Percentiles rank a stretch among this genome's conserved stretches.
Evolutionary conservation across 2,888 invertebrate species (phyloP).

Genomic region (Seira ritae): DNA sequence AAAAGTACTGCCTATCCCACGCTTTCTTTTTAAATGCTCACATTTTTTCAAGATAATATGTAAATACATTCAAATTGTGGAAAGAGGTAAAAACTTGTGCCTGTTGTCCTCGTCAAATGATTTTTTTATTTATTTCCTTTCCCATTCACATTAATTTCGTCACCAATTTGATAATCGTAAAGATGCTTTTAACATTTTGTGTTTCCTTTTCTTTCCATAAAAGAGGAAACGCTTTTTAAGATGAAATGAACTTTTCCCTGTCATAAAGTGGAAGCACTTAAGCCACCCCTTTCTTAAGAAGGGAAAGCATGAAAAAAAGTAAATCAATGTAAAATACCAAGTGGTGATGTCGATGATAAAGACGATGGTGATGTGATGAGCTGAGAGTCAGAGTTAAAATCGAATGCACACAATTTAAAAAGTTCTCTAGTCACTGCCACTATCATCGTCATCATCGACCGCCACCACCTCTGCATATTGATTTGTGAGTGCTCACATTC

Average conservation of each 20-base stretch:
- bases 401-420: too few species aligned
- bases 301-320: neutral
- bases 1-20: too few species aligned
- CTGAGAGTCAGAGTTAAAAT: neutral
- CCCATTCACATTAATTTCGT: constrained; percentile 6
- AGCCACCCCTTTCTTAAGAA: neutral
- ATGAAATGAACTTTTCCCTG: neutral
- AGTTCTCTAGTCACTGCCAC: too few species aligned
- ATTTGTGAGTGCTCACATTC: neutral
- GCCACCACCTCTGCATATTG: neutral
- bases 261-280: constrained; percentile 8
- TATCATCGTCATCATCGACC: too few species aligned
- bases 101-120: neutral
- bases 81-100: too few species aligned
- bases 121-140: constrained; percentile 1
- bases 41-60: too few species aligned
- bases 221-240: constrained; percentile 12
- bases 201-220: neutral
- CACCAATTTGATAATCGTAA: constrained; percentile 11
- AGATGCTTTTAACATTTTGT: constrained; percentile 9
- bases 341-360: neutral
- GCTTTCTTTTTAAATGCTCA: too few species aligned
- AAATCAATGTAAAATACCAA: constrained; percentile 17
- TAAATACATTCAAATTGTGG: too few species aligned
- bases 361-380: neutral